These are phyloP conservation scores for Anastatus disparis DNA, from an alignment of 1,140 invertebrate species.

Conservation along the genomic window DNA sequence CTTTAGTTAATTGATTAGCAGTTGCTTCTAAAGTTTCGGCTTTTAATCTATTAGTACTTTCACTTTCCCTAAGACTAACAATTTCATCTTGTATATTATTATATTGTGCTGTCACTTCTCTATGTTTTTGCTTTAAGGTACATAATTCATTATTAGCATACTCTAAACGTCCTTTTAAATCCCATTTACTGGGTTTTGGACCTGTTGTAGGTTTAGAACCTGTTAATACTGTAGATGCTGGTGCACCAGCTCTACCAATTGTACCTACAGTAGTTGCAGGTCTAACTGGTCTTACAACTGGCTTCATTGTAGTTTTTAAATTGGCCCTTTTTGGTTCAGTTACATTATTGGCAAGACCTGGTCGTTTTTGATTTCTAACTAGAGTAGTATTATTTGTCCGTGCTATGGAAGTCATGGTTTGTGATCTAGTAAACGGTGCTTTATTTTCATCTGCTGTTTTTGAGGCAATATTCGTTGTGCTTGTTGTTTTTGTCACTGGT, in stretches of 20 bases:
- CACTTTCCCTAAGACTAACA: constrained; percentile 52
- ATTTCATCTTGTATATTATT: constrained; percentile 68
- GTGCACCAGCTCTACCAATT: constrained; percentile 7
- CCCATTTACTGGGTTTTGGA: constrained; percentile 55
- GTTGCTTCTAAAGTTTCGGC: constrained; percentile 57
- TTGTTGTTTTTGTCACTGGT: constrained; percentile 29
- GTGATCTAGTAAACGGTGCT: constrained; percentile 42
- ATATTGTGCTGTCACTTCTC: constrained; percentile 66
- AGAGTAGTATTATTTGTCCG: constrained; percentile 30
- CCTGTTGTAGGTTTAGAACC: constrained; percentile 29
- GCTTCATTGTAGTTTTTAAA: constrained; percentile 41
- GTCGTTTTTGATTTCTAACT: constrained; percentile 50
- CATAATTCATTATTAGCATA: constrained; percentile 49
- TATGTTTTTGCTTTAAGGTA: constrained; percentile 69
- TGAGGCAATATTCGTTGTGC: constrained; percentile 24
- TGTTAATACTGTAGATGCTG: constrained; percentile 39
- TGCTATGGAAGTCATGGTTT: constrained; percentile 49
- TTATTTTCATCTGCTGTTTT: constrained; percentile 55
- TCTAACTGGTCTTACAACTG: constrained; percentile 26
- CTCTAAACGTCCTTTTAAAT: constrained; percentile 56
- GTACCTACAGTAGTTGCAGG: constrained; percentile 18
- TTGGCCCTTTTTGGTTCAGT: constrained; percentile 50
- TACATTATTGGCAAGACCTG: constrained; percentile 41
- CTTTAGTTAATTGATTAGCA: constrained; percentile 41
- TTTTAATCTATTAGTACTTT: constrained; percentile 49